Percentiles rank a stretch among this genome's conserved stretches.
Conservation (phyloP, 2,888 invertebrate species). For the Conus canariensis region DNA sequence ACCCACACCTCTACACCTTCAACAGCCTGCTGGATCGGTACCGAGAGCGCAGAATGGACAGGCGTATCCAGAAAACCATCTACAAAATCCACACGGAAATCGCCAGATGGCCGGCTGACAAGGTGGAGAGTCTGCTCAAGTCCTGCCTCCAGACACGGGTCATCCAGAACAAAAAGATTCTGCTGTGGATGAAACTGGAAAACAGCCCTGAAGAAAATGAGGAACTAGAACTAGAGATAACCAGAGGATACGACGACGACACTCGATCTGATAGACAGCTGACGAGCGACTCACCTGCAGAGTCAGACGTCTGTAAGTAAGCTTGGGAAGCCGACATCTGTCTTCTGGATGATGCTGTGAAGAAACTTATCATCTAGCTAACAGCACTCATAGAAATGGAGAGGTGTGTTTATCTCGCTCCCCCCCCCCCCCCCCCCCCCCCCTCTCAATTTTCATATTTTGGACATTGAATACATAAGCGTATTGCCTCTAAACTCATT, state of each 20-base stretch:
- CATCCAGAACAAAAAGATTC: background rate
- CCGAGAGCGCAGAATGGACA: background rate
- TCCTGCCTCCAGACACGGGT: conserved; percentile 6
- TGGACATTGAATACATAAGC: too few relatives aligned
- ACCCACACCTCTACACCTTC: conserved; percentile 72
- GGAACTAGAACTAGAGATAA: background rate
- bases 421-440: too few relatives aligned
- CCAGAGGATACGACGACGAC: background rate
- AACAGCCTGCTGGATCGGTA: conserved; percentile 41
- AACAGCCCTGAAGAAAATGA: background rate
- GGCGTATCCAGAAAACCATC: conserved; percentile 17
- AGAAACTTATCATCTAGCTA: too few relatives aligned
- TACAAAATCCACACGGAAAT: conserved; percentile 16
- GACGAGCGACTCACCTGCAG: background rate
- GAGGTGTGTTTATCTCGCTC: too few relatives aligned
- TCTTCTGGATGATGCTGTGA: too few relatives aligned
- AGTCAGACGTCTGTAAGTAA: background rate
- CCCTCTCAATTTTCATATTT: too few relatives aligned
- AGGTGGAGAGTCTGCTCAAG: conserved; percentile 15
- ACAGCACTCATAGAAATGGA: too few relatives aligned
- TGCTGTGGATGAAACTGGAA: background rate
- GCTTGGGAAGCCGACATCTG: background rate
- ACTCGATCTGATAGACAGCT: background rate
- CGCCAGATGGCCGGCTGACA: conserved; percentile 11
- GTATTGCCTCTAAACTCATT: too few relatives aligned